These are phyloP conservation scores for Sitodiplosis mosellana DNA, from an alignment of 1,140 invertebrate genomes.

Conservation along the genomic window DNA sequence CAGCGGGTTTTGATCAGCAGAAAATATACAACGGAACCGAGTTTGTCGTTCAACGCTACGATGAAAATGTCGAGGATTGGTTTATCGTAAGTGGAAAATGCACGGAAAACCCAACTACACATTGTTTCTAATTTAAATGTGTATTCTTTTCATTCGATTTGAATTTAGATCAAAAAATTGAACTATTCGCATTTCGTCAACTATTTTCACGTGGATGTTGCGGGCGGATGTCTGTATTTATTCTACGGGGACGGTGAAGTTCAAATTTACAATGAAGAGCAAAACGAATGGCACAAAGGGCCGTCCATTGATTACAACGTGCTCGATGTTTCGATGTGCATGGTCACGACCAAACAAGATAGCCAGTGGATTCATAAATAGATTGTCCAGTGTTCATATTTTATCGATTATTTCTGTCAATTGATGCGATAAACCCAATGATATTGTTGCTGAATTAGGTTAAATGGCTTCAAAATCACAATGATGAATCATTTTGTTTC, in stretches of 20 bases:
- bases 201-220: not conserved
- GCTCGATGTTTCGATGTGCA: not conserved
- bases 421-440: too few species aligned
- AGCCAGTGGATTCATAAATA: too few species aligned
- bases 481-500: too few species aligned
- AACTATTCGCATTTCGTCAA: not conserved
- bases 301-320: not conserved
- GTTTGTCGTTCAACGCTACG: not conserved
- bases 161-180: not conserved
- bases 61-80: not conserved
- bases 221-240: not conserved
- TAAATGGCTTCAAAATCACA: too few species aligned
- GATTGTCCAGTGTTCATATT: too few species aligned
- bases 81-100: not conserved
- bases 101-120: too few species aligned
- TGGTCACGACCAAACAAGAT: not conserved
- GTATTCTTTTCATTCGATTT: not conserved
- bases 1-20: not conserved
- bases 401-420: too few species aligned
- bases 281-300: not conserved
- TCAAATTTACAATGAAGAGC: not conserved
- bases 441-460: too few species aligned
- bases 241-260: not conserved
- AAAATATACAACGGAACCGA: not conserved
- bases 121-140: too few species aligned